These are phyloP conservation scores for Selene dorsalis DNA, from an alignment of 2,797 vertebrate species.

Conservation along the genomic window DNA sequence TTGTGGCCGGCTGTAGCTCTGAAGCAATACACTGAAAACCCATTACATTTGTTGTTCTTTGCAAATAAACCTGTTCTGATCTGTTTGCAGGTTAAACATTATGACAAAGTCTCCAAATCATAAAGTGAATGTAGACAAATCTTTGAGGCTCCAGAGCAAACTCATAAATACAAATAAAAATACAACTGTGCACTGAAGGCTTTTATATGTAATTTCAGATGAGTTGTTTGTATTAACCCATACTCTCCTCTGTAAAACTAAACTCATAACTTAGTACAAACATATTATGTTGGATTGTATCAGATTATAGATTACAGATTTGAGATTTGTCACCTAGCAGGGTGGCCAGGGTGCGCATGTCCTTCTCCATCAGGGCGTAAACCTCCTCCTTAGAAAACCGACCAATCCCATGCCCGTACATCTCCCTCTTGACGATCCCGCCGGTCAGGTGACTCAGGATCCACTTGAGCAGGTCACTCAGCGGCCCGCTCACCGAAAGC, in stretches of 20 bases:
- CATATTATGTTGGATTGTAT: no score
- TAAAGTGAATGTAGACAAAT: not conserved
- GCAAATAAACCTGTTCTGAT: not conserved
- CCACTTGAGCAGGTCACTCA: constrained; percentile 96
- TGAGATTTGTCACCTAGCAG: constrained; percentile 77
- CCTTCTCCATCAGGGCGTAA: constrained; percentile 97
- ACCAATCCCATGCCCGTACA: constrained; percentile 98
- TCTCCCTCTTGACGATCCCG: constrained; percentile 95
- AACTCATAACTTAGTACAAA: no score
- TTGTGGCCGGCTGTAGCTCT: constrained; percentile 5
- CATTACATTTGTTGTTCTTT: not conserved
- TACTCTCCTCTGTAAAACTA: not conserved
- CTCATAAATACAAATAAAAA: not conserved
- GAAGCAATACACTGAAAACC: constrained; percentile 2
- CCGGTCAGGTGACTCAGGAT: constrained; percentile 96
- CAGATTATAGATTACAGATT: not conserved
- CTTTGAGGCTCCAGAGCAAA: not conserved
- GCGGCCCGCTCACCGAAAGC: constrained; percentile 93
- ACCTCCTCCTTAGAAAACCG: constrained; percentile 96
- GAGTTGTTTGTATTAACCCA: not conserved
- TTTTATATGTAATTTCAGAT: not conserved
- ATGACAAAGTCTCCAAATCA: not conserved
- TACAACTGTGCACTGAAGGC: not conserved
- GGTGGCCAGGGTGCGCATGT: constrained; percentile 95
- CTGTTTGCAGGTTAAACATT: not conserved